Percentiles rank a stretch among this genome's conserved stretches.
Evolutionary conservation across 2,888 invertebrate genomes (phyloP).

Genomic region (Philopedon plagiatum): DNA sequence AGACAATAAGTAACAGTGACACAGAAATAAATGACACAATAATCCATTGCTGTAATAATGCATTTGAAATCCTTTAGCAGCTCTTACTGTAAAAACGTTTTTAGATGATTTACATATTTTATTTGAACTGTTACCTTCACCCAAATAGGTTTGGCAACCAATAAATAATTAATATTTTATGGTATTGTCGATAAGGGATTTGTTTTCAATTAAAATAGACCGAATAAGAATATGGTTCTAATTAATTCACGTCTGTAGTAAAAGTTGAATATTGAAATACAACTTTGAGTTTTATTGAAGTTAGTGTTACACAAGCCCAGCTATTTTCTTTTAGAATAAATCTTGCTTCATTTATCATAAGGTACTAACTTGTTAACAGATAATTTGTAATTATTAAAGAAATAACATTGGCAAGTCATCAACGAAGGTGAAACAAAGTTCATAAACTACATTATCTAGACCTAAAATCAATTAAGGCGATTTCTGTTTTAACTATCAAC

Average conservation of each 20-base stretch:
- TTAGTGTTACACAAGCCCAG: background rate
- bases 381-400: too few species aligned
- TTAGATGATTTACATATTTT: constrained; percentile 9
- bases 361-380: too few species aligned
- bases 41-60: too few species aligned
- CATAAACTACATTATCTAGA: too few species aligned
- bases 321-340: background rate
- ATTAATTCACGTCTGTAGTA: background rate
- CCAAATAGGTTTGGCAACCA: constrained; percentile 6
- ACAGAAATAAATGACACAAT: too few species aligned
- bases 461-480: too few species aligned
- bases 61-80: background rate
- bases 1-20: too few species aligned
- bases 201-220: background rate
- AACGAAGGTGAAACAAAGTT: too few species aligned
- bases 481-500: too few species aligned
- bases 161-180: background rate
- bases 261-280: background rate
- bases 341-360: background rate
- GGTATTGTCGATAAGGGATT: background rate
- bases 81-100: constrained; percentile 13
- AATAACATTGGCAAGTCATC: too few species aligned
- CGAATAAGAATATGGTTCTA: too few species aligned
- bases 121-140: constrained; percentile 19
- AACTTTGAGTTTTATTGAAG: background rate